Base-by-base conservation (phyloP, 2,888 invertebrate species). In the Invenusta paracnida region DNA sequence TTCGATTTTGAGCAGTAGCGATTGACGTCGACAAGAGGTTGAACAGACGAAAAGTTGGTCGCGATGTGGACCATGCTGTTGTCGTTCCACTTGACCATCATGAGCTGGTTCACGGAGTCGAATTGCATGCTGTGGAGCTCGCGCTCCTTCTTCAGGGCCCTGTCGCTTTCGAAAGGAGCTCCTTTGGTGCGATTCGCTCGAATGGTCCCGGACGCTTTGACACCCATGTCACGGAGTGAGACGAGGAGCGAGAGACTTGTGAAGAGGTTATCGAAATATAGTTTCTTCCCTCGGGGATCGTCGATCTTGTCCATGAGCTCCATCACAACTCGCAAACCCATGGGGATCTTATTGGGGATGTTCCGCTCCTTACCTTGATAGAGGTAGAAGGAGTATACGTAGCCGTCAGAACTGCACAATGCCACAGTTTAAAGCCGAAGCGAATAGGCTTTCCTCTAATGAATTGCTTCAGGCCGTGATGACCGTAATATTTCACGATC, bases 171-270 rank as follows among this genome's bases (percentile, higher is more conserved):
- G 79, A 79, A 79, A 79, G 79, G 79, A 79, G 79, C 28, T 79
- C 79, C 79, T 79, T 79, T 79, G 2, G 79, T 79, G 79, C 23
- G 79, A 79, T 79, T 79, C 79, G 79, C 28, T 79, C 79, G 79
- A 79, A 79, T 79, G 79, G 79, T 79, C 28, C 79, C 79, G 79
- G 23, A 23, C 23, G 79, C 79, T 79, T 79, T 79, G 79, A 79
- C 25, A 79, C n/a, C 79, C 79, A 79, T 79, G 79, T 79, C 79
- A 79, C 79, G 79, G 23, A 79, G 79, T 27, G 79, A 79, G 79
- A 79, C 79, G 79, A 79, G 79, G 79, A 79, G 79, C 79, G 79
- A 79, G 79, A 27, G 79, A 79, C 79, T 79, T 27, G 79, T 79
- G 79, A 79, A 79, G 79, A 79, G 28, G 79, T 79, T 79, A 79